Percentiles rank a stretch among this genome's conserved stretches.
These are phyloP conservation scores for Dendrolimus pini DNA, from an alignment of 2,888 invertebrate species.

Conservation along the genomic window DNA sequence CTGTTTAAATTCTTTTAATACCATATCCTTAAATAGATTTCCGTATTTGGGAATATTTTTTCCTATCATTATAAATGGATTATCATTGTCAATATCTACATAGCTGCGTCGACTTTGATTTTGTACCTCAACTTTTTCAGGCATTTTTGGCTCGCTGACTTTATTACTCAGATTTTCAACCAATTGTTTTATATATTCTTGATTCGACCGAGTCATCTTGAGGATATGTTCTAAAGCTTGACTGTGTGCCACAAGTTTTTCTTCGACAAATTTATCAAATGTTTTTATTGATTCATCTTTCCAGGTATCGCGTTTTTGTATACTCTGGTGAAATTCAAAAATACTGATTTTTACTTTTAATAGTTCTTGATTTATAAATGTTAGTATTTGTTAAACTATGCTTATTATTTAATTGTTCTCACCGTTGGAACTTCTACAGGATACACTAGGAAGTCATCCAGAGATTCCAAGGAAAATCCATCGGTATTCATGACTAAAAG, in stretches of 20 bases:
- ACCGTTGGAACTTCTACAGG: slow-evolving; percentile 24
- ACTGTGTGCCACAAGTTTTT: slow-evolving; percentile 42
- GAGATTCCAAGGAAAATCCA: slow-evolving; percentile 20
- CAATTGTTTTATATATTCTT: slow-evolving; percentile 31
- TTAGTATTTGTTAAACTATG: slow-evolving; percentile 3
- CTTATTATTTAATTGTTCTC: slow-evolving; percentile 14
- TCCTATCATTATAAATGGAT: slow-evolving; percentile 33
- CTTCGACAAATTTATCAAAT: slow-evolving; percentile 35
- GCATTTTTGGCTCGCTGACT: slow-evolving; percentile 31
- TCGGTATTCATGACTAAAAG: slow-evolving; percentile 15
- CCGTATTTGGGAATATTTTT: slow-evolving; percentile 43
- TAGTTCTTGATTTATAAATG: no score
- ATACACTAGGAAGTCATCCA: slow-evolving; percentile 28
- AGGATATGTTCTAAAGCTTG: slow-evolving; percentile 45
- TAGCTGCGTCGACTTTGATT: slow-evolving; percentile 22
- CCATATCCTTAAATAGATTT: slow-evolving; percentile 33
- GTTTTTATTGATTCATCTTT: slow-evolving; percentile 10
- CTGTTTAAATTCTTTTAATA: slow-evolving; percentile 26
- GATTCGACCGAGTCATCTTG: slow-evolving; percentile 26
- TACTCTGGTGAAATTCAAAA: slow-evolving; percentile 33
- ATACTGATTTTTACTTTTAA: slow-evolving; percentile 7
- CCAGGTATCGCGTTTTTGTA: slow-evolving; percentile 27
- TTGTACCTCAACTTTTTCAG: slow-evolving; percentile 37
- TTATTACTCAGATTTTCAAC: slow-evolving; percentile 31
- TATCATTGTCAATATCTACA: slow-evolving; percentile 14